These are phyloP conservation scores for Aphelinus certus DNA, from an alignment of 1,140 invertebrate genomes.

Conservation along the genomic window DNA sequence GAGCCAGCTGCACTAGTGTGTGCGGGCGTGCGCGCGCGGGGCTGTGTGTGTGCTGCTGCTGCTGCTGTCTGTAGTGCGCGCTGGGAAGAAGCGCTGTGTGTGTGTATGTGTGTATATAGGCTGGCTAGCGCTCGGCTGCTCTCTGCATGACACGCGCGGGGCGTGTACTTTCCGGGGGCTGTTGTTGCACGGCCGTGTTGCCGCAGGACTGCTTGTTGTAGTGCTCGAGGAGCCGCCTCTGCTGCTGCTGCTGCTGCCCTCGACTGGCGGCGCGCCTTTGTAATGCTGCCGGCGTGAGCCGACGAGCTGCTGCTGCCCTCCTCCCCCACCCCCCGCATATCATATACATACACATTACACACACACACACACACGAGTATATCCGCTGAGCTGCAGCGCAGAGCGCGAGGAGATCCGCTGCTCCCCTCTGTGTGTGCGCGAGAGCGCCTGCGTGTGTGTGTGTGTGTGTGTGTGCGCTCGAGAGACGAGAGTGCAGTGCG, in stretches of 20 bases:
- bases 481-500: background rate
- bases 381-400: background rate
- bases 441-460: background rate
- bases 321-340: background rate
- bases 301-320: background rate
- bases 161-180: constrained; percentile 58
- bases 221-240: background rate
- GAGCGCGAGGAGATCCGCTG: background rate
- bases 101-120: background rate
- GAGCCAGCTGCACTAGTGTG: background rate
- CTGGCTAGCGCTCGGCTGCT: constrained; percentile 11
- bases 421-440: background rate
- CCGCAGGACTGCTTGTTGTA: background rate
- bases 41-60: too few relatives aligned
- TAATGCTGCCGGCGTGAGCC: background rate
- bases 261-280: background rate
- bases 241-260: too few relatives aligned
- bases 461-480: background rate
- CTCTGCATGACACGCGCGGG: constrained; percentile 53
- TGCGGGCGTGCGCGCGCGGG: constrained; percentile 1
- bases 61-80: too few relatives aligned
- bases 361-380: too few relatives aligned
- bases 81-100: too few relatives aligned
- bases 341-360: background rate
- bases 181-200: constrained; percentile 42